phyloP scores from a whole-genome alignment of 2,797 vertebrate species.

The Ara ararauna region DNA sequence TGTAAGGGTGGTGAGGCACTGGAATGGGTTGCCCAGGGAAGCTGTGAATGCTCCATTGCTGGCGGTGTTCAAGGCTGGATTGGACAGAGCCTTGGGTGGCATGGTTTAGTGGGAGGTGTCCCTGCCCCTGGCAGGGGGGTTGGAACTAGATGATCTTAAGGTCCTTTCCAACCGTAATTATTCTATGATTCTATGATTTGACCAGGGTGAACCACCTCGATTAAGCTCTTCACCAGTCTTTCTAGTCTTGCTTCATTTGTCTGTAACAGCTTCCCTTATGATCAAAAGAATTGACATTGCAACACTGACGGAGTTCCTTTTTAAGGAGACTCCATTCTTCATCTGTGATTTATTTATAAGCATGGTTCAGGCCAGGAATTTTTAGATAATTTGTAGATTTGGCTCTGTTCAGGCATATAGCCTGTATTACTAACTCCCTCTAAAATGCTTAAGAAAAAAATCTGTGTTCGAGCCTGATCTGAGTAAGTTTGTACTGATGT shows the following conservation, averaged over 20 bases:
- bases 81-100: no score
- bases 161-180: no score
- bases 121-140: no score
- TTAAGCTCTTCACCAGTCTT: neutral
- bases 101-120: no score
- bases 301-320: neutral
- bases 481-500: neutral
- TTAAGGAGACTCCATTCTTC: neutral
- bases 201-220: neutral
- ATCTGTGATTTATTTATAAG: neutral
- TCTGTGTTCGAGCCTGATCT: neutral
- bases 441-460: neutral
- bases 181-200: neutral
- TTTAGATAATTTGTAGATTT: neutral
- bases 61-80: no score
- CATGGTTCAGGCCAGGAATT: neutral
- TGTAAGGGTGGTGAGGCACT: no score
- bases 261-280: neutral
- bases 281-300: neutral
- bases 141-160: no score
- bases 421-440: neutral
- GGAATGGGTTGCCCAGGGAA: no score
- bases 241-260: neutral
- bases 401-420: neutral
- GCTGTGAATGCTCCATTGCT: no score